Base-by-base conservation (phyloP, 2,797 vertebrate species). In the Capromys pilorides region DNA sequence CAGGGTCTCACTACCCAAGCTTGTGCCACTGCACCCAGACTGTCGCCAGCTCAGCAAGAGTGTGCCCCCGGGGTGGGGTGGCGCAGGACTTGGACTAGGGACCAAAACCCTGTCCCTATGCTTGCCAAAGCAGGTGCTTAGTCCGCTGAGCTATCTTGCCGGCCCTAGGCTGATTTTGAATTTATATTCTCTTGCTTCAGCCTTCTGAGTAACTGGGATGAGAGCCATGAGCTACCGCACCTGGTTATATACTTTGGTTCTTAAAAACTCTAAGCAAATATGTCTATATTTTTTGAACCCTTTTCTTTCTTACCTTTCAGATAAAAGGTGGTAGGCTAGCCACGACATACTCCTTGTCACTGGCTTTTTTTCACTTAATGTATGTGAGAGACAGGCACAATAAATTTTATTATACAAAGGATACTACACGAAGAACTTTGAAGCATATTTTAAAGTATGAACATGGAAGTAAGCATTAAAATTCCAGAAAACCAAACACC, bases 401-500 rank as follows among this genome's bases (percentile, higher is more conserved):
- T 73, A 36, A 26, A 78, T 91, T 86, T 82, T 86, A 69, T 86
- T 66, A 69, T n/a, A 54, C 31, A 67, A 31, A 90, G 18, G 62
- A 51, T 94, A 92, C 81, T 62, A 22, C 54, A 90, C 18, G 54
- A 78, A 79, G 45, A 96, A 82, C 62, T 69, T 24, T 94, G 36
- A 88, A 66, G 28, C 64, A 36, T 71, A 88, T 33, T 59, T 31
- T 39, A 4, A n/a, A 49, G 18, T 49, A 71, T 73, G 13, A 84
- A n/a, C 28, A 59, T 51, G n/a, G 28, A 94, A 77, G 41, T 62
- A 75, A 93, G 28, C 6, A 49, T 45, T 71, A 61, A 92, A 88
- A 78, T 80, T 97, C 61, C 59, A 89, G 41, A 66, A 54, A 61
- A 69, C 88, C 62, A 75, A 96, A 67, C 31, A 31, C 49, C 31